phyloP scores from a whole-genome alignment of 2,797 vertebrate genomes.

The Betta splendens region DNA sequence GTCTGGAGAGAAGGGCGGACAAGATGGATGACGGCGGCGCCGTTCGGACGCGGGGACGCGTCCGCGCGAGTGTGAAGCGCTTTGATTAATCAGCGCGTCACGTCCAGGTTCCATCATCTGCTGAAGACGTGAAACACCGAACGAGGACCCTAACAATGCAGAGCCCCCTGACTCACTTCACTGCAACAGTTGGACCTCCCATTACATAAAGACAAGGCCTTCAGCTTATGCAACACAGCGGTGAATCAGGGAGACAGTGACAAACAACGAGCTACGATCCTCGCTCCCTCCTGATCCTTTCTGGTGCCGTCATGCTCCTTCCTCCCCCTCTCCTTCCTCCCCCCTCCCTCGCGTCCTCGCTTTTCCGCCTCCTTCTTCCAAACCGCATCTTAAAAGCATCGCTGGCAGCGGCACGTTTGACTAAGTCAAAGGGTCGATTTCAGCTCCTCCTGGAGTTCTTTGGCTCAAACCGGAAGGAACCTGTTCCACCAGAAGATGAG shows the following conservation, averaged over 20 bases:
- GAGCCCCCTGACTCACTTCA: neutral
- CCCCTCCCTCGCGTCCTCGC: too few relatives aligned
- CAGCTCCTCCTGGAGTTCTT: conserved; percentile 1
- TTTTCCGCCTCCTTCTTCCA: too few relatives aligned
- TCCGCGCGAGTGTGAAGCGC: neutral
- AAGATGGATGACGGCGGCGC: conserved; percentile 46
- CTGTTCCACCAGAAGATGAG: neutral
- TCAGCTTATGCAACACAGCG: conserved; percentile 39
- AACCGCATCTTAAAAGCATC: too few relatives aligned
- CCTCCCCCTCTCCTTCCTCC: too few relatives aligned
- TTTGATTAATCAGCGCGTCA: conserved; percentile 30
- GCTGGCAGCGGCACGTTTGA: too few relatives aligned
- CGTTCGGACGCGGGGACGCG: too few relatives aligned
- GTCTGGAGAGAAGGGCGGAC: conserved; percentile 44
- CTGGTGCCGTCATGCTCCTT: too few relatives aligned
- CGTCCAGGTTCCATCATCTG: conserved; percentile 47
- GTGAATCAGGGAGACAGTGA: conserved; percentile 49
- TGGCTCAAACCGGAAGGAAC: conserved; percentile 16
- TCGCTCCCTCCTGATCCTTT: too few relatives aligned
- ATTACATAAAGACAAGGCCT: conserved; percentile 41
- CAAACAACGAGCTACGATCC: too few relatives aligned
- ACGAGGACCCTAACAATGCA: conserved; percentile 35
- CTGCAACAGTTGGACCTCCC: too few relatives aligned
- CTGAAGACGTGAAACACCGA: conserved; percentile 35
- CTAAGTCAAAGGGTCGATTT: conserved; percentile 34